Evolutionary conservation across 2,113 vertebrate species (phyloP).

Genomic region (Halichoerus grypus): DNA sequence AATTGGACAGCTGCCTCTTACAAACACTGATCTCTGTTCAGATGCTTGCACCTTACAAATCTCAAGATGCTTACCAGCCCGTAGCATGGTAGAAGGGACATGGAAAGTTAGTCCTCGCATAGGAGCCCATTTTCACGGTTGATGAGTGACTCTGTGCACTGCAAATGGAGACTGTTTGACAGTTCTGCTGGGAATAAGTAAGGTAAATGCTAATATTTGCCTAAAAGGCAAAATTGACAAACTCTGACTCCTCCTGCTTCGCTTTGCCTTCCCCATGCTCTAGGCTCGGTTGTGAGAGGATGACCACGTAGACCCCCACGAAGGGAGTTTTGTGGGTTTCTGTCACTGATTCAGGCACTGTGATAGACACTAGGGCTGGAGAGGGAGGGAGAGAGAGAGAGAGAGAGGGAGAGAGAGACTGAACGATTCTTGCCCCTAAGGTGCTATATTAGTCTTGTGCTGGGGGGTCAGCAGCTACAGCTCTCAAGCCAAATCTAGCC

Average conservation of each 20-base stretch:
- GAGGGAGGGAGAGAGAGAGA: background rate
- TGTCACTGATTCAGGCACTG: conserved; percentile 58
- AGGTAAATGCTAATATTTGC: conserved; percentile 29
- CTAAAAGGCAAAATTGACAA: conserved; percentile 12
- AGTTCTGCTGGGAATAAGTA: background rate
- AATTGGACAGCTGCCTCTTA: conserved; percentile 16
- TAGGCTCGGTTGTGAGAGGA: background rate
- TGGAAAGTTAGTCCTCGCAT: background rate
- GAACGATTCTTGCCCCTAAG: background rate
- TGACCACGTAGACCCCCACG: background rate
- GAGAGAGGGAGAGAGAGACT: too few species aligned
- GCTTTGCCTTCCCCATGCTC: background rate
- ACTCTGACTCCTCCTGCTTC: background rate
- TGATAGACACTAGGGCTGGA: conserved; percentile 66
- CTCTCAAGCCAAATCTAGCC: background rate
- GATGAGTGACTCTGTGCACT: background rate
- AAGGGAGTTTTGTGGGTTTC: background rate
- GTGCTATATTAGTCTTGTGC: background rate
- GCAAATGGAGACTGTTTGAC: background rate
- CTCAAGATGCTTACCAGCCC: background rate
- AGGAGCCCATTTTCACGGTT: too few species aligned
- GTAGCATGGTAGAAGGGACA: background rate
- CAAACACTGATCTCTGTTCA: background rate
- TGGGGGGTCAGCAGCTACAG: background rate
- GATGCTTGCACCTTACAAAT: background rate